Evolutionary conservation across 2,113 vertebrate genomes (phyloP), one percentile per base, ranked within the genome.

Genomic region (Potamarius usumacintae): DNA sequence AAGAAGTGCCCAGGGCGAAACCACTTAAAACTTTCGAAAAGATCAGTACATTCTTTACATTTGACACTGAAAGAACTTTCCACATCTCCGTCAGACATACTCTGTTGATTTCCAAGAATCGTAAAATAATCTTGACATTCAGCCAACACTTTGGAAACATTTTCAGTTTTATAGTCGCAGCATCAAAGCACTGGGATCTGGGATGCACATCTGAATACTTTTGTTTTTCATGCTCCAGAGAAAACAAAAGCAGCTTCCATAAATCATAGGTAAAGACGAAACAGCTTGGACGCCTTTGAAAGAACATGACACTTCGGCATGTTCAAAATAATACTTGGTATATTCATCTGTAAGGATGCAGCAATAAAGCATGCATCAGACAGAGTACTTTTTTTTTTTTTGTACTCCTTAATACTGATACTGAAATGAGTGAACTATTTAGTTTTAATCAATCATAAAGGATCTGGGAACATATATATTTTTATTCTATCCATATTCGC

Each of bases 221-320:
- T 79, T 34, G 48, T 77, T 52, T 52, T 77, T 53, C 50, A 52
- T 7, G 48, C 76, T 42, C 18, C 9, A 63, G 18, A 65, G 30
- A 67, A 80, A 86, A 67, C 76, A 80, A 80, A 34, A 55, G 9
- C 55, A 60, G 9, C 11, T 53, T 67, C 30, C 55, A 34, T 74
- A 30, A 83, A 74, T 87, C 86, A 50, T 27, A 62, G 57, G n/a
- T 57, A 55, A 53, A 76, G 30, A 82, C 25, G 11, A 58, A 86
- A 80, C 76, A 72, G 30, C 58, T 15, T 74, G 15, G 85, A 71
- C 12, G 25, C 55, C 42, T 62, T 27, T 27, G 60, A 63, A 79
- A 72, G 74, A 57, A 62, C 14, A 65, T 22, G 25, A 77, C 12
- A 50, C 17, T 62, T 60, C 1, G 4, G 2, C n/a, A n/a, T 52